Evolutionary conservation across 2,797 vertebrate species (phyloP).

Genomic region (Clarias fuscus): DNA sequence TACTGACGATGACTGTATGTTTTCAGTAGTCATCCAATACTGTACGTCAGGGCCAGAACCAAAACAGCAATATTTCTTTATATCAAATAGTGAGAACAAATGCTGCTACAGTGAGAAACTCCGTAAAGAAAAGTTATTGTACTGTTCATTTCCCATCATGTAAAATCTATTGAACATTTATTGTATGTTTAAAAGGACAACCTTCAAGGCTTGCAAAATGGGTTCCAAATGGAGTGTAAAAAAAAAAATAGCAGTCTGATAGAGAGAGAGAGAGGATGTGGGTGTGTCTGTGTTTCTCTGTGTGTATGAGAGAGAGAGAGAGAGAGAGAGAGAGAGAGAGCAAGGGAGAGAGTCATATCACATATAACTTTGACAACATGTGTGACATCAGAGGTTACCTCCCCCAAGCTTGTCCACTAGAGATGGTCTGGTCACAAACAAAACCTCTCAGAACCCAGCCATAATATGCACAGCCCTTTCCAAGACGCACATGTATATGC

Average conservation of each 20-base stretch:
- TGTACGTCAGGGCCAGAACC: neutral
- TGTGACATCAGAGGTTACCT: constrained; percentile 64
- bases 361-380: constrained; percentile 34
- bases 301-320: neutral
- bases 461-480: constrained; percentile 33
- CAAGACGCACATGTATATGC: constrained; percentile 14
- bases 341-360: constrained; percentile 23
- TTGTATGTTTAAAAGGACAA: neutral
- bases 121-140: neutral
- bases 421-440: constrained; percentile 69
- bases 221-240: constrained; percentile 13
- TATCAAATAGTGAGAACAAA: neutral
- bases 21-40: neutral
- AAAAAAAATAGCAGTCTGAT: neutral
- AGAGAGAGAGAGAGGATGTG: neutral
- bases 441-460: constrained; percentile 24
- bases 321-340: constrained; percentile 15
- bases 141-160: neutral
- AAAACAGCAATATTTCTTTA: neutral
- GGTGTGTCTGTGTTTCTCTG: neutral
- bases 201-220: constrained; percentile 3
- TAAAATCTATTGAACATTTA: constrained; percentile 4
- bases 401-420: constrained; percentile 69
- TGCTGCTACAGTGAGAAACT: neutral
- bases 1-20: neutral